Evolutionary conservation across 2,113 vertebrate genomes (phyloP).

Genomic region (Prunella himalayana): DNA sequence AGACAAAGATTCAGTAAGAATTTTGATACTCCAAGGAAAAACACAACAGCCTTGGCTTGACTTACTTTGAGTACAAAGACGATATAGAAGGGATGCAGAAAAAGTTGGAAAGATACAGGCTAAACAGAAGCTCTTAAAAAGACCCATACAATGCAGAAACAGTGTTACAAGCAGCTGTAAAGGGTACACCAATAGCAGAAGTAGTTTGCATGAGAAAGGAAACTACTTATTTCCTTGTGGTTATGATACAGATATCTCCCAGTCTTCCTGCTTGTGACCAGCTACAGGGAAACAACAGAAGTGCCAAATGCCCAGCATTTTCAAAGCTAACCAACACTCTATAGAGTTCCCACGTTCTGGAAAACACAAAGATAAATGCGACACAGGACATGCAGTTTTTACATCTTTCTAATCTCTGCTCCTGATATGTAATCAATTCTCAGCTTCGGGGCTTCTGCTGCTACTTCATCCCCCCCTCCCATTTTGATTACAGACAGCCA

Average conservation of each 20-base stretch:
- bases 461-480: fast-evolving
- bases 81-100: not conserved
- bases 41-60: not conserved
- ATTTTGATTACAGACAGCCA: too few species aligned
- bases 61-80: not conserved
- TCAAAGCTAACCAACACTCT: not conserved
- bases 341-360: not conserved
- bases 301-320: fast-evolving
- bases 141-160: not conserved
- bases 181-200: not conserved
- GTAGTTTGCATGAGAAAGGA: not conserved
- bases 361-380: not conserved
- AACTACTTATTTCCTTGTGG: not conserved
- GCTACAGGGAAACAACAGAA: not conserved
- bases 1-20: not conserved
- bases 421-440: fast-evolving
- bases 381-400: too few species aligned
- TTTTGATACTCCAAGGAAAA: not conserved
- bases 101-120: not conserved
- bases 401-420: not conserved
- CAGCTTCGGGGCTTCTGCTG: not conserved
- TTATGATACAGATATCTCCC: not conserved
- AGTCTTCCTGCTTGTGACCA: not conserved
- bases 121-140: not conserved
- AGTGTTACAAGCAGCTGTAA: not conserved